phyloP scores from a whole-genome alignment of 1,140 invertebrate genomes.

The Aradophagus sp. region DNA sequence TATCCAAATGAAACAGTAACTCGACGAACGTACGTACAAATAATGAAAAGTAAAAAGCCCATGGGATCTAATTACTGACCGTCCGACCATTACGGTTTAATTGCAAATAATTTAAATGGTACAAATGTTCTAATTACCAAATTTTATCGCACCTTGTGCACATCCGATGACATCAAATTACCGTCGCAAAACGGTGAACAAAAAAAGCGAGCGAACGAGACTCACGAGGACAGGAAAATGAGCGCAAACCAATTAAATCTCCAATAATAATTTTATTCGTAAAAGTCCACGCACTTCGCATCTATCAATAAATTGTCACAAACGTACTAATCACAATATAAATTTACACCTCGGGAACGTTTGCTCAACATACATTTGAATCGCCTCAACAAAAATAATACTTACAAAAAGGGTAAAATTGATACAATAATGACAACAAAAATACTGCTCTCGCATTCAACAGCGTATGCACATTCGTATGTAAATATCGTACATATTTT shows the following conservation, averaged over 20 bases:
- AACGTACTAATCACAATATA: conserved; percentile 10
- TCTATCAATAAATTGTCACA: conserved; percentile 27
- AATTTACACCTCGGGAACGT: no score
- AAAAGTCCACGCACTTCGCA: not conserved
- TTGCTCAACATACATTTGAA: no score
- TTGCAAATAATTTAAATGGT: conserved; percentile 41
- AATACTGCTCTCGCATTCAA: conserved; percentile 38
- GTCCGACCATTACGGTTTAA: conserved; percentile 40
- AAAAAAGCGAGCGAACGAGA: no score
- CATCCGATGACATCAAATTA: not conserved
- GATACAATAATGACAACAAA: no score
- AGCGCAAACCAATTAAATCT: conserved; percentile 1
- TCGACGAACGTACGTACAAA: conserved; percentile 27
- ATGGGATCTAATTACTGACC: conserved; percentile 44
- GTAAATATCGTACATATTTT: conserved; percentile 13
- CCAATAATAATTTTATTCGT: conserved; percentile 39
- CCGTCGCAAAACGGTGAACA: conserved; percentile 1
- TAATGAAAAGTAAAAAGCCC: conserved; percentile 49
- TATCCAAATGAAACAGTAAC: conserved; percentile 48
- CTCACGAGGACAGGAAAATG: no score
- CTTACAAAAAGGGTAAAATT: no score
- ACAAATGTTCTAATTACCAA: conserved; percentile 36
- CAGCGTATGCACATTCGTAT: conserved; percentile 22
- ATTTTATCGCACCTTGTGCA: conserved; percentile 30
- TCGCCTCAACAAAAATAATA: no score